Conservation (phyloP, 2,797 vertebrate genomes). For the Spondyliosoma cantharus region DNA sequence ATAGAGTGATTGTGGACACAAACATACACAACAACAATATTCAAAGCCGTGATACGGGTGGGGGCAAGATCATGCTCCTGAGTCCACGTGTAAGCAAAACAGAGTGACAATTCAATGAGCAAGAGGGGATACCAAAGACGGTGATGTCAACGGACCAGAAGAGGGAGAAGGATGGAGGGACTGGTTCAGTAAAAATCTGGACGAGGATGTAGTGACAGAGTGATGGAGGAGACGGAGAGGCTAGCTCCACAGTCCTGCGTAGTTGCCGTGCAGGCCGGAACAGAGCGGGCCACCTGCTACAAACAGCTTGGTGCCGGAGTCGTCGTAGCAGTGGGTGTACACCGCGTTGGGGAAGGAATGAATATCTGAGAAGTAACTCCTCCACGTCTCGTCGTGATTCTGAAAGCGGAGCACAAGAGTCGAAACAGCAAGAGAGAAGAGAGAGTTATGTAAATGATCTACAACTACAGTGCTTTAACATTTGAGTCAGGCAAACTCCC, state of each 20-base stretch:
- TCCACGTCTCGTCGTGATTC: slow-evolving; percentile 99
- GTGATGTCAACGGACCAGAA: slow-evolving; percentile 25
- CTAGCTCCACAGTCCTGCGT: slow-evolving; percentile 98
- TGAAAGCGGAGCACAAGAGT: slow-evolving; percentile 62
- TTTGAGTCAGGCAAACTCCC: background rate
- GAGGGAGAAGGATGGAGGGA: slow-evolving; percentile 48
- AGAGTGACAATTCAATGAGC: slow-evolving; percentile 35
- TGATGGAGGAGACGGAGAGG: slow-evolving; percentile 44
- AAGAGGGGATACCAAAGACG: slow-evolving; percentile 33
- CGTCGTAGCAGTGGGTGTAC: slow-evolving; percentile 99
- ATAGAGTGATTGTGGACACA: slow-evolving; percentile 47
- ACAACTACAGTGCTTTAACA: background rate
- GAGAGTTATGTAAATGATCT: background rate
- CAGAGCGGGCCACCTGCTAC: slow-evolving; percentile 98
- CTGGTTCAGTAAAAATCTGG: slow-evolving; percentile 44
- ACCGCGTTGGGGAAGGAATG: slow-evolving; percentile 97
- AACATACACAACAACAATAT: slow-evolving; percentile 66
- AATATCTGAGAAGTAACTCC: slow-evolving; percentile 99
- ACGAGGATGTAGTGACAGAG: slow-evolving; percentile 47
- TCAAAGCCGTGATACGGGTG: slow-evolving; percentile 60
- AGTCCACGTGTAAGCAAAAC: slow-evolving; percentile 71
- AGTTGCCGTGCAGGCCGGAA: slow-evolving; percentile 98
- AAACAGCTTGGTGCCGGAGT: slow-evolving; percentile 97
- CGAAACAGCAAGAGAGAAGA: background rate
- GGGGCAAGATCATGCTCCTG: slow-evolving; percentile 77